Base-by-base conservation (phyloP, 2,113 vertebrate genomes). In the Callithrix jacchus region DNA sequence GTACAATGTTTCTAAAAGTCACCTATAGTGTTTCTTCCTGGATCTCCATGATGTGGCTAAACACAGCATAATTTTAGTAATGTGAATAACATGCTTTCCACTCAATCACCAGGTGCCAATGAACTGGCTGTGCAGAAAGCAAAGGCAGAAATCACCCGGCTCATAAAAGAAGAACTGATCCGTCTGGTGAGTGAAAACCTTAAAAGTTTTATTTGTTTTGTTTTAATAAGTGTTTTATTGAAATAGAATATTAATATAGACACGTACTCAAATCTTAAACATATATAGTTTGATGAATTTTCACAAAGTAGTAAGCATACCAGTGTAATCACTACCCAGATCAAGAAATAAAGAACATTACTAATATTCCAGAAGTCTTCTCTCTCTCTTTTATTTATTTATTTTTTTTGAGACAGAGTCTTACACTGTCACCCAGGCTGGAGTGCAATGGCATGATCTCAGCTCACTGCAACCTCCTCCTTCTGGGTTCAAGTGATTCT, bases 81-180 rank as follows among this genome's bases (percentile, higher is more conserved):
- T 66, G 23, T 6, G 2, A 93, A 79, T 93, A 35, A n/a, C 47
- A 10, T 25, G 32, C 64, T 96, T 86, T 87, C 93, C 42, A n/a
- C 42, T 93, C 18, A 17, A 25, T 84, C 49, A 97, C 90, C 32
- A 99, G 99, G 99, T 99, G 99, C 99, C 64, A 99, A 99, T 86
- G 99, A 99, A 97, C 97, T 99, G 98, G 99, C 99, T 96, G 99
- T 99, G 87, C 99, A 99, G 98, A 99, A 99, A 98, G 99, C 99
- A 47, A 99, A 99, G 98, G 99, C 99, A 12, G 99, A 99, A 98
- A 99, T 99, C 96, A 99, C 99, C 13, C 98, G 99, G 45, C 99
- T 99, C 95, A 99, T 99, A 98, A 99, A 99, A 98, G 99, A 99
- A 97, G 99, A 99, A 96, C 99, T 99, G 91, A 99, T 99, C 98